A percentile compares a stretch with the other conserved stretches of the same genome.
Conservation (phyloP, 2,113 vertebrate genomes). For the Podiceps cristatus region DNA sequence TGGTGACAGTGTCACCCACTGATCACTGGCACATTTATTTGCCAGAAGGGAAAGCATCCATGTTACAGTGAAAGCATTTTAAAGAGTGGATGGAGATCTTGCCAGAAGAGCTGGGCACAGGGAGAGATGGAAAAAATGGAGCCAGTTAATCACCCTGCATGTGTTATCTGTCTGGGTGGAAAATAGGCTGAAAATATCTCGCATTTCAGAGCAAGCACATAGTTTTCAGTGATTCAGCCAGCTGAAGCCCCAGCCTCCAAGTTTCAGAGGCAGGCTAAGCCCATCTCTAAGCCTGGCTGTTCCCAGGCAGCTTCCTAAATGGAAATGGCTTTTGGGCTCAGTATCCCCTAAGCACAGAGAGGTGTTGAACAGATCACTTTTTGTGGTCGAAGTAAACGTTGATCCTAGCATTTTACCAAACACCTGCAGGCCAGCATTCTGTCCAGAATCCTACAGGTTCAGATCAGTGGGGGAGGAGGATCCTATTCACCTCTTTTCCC, state of each 20-base stretch:
- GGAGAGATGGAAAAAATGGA: background rate
- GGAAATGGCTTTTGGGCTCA: background rate
- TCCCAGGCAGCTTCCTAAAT: background rate
- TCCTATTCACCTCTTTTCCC: background rate
- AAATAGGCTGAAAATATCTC: slow-evolving; percentile 20
- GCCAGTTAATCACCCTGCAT: background rate
- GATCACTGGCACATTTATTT: background rate
- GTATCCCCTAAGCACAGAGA: background rate
- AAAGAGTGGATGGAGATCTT: background rate
- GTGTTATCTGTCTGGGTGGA: background rate
- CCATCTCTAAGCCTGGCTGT: background rate
- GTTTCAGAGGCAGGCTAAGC: background rate
- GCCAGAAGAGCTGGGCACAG: background rate
- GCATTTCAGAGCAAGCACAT: background rate
- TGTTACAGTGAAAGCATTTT: background rate
- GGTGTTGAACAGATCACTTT: accelerated
- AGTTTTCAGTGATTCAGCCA: background rate
- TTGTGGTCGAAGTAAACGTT: background rate
- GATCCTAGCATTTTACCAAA: background rate
- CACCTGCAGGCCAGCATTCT: background rate
- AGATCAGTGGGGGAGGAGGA: background rate
- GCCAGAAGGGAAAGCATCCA: background rate
- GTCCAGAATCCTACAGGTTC: background rate
- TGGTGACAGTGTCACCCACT: background rate
- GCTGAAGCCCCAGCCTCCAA: background rate